A percentile compares a stretch with the other conserved stretches of the same genome.
Conservation (phyloP, 2,888 invertebrate species). For the Cephonodes hylas region DNA sequence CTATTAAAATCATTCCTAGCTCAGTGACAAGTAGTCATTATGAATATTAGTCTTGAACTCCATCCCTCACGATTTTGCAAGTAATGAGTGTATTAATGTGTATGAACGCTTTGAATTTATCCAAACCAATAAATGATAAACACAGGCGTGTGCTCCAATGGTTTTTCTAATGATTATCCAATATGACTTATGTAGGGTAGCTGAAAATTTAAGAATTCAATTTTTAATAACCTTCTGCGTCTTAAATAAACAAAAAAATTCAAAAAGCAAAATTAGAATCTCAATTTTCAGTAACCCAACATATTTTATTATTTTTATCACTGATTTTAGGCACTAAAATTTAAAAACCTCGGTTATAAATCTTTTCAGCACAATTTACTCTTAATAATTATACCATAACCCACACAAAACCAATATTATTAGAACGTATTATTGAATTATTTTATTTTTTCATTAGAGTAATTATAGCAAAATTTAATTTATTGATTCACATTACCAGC, state of each 20-base stretch:
- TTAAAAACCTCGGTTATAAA: background rate
- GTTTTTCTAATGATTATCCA: constrained; percentile 40
- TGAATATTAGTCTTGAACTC: no score
- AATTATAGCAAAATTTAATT: background rate
- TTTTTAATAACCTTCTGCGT: background rate
- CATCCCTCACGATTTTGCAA: background rate
- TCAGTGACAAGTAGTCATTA: no score
- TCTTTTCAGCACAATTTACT: no score
- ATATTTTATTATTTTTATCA: background rate
- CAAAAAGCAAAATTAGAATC: no score
- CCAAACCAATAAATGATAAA: constrained; percentile 20
- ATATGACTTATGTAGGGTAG: background rate
- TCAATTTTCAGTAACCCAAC: background rate
- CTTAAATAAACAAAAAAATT: no score
- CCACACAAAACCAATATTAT: background rate
- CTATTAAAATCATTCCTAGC: no score
- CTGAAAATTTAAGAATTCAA: background rate
- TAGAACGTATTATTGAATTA: background rate
- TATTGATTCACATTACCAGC: background rate
- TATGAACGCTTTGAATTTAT: constrained; percentile 5
- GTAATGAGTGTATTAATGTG: background rate
- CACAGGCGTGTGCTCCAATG: constrained; percentile 57
- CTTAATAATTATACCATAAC: background rate
- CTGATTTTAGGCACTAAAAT: background rate
- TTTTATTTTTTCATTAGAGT: background rate